A percentile compares a stretch with the other conserved stretches of the same genome.
These are phyloP conservation scores for Clitarchus hookeri DNA, from an alignment of 2,888 invertebrate species.

Conservation along the genomic window DNA sequence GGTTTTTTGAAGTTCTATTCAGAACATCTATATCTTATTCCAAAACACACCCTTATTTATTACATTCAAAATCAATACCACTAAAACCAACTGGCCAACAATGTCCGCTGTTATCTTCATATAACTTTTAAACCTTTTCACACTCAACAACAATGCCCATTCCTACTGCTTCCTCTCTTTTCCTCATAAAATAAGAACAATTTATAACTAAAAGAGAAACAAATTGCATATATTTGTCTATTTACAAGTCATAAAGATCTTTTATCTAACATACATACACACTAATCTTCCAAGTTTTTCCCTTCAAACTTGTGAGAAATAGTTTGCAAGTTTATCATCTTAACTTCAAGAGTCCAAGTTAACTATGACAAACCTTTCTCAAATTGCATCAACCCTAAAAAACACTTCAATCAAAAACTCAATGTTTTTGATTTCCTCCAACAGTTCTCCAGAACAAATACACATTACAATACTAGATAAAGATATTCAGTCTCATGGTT, in stretches of 20 bases:
- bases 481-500: constrained; percentile 17
- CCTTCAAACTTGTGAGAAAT: constrained; percentile 22
- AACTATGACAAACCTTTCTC: constrained; percentile 5
- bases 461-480: constrained; percentile 11
- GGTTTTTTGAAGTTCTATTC: not conserved
- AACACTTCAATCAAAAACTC: not conserved
- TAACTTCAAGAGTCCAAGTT: constrained; percentile 10
- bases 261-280: constrained; percentile 25
- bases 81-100: constrained; percentile 24
- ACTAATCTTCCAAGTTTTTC: constrained; percentile 16
- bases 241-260: constrained; percentile 29
- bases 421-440: not conserved
- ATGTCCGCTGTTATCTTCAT: not conserved
- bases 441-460: constrained; percentile 11
- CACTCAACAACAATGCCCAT: constrained; percentile 26
- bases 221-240: constrained; percentile 28
- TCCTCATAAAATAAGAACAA: constrained; percentile 23
- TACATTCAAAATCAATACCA: not conserved
- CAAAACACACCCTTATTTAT: not conserved
- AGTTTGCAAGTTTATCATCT: constrained; percentile 2
- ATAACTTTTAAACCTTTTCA: constrained; percentile 21
- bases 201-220: constrained; percentile 23
- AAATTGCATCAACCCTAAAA: constrained; percentile 36
- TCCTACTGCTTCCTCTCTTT: not conserved
- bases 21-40: constrained; percentile 16